Evolutionary conservation across 2,113 vertebrate genomes (phyloP).

Genomic region (Hassar affinis): DNA sequence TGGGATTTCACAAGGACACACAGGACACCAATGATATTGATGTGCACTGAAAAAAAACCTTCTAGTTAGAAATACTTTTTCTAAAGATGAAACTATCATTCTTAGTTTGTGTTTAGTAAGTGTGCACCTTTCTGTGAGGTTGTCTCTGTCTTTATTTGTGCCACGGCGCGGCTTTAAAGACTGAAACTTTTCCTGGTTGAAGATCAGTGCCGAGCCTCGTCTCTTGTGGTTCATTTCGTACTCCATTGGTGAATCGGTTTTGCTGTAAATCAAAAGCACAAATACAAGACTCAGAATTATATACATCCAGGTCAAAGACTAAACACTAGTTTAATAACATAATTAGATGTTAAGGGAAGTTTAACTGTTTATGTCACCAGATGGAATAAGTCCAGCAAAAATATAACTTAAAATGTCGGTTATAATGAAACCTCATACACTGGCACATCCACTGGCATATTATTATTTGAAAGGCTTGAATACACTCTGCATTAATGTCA

Average conservation of each 20-base stretch:
- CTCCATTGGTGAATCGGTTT: constrained; percentile 54
- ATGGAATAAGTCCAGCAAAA: too few species aligned
- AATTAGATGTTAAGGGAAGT: too few species aligned
- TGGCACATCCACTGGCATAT: too few species aligned
- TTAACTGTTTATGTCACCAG: too few species aligned
- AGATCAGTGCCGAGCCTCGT: constrained; percentile 85
- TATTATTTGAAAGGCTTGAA: too few species aligned
- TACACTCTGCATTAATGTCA: too few species aligned
- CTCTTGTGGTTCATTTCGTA: constrained; percentile 83
- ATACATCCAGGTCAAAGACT: not conserved
- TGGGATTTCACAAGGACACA: too few species aligned
- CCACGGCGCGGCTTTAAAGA: constrained; percentile 68
- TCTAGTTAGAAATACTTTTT: not conserved
- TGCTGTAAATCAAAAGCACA: not conserved
- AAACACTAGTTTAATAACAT: too few species aligned
- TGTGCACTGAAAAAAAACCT: too few species aligned
- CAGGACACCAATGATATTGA: too few species aligned
- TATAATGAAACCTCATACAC: too few species aligned
- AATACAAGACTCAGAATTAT: not conserved
- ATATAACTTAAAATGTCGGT: too few species aligned
- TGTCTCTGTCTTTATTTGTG: constrained; percentile 77
- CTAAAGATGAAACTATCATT: not conserved
- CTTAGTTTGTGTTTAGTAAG: not conserved
- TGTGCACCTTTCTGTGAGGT: constrained; percentile 76
- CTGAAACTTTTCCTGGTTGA: constrained; percentile 86